These are phyloP conservation scores for Noctua fimbriata DNA, from an alignment of 2,888 invertebrate genomes.

Conservation along the genomic window DNA sequence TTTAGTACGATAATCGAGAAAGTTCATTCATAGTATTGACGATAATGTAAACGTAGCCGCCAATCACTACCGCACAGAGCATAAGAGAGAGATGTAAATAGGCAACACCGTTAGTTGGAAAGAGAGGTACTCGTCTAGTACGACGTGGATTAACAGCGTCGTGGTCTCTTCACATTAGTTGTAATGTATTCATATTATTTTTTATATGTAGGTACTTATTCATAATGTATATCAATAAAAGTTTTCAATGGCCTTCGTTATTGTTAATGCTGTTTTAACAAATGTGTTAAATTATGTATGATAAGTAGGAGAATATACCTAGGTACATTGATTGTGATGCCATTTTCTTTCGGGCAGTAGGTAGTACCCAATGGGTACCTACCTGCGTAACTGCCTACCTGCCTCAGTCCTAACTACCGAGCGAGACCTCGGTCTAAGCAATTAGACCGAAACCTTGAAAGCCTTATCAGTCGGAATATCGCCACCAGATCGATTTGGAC, in stretches of 20 bases:
- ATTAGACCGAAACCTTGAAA: conserved; percentile 43
- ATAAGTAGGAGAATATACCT: too few species aligned
- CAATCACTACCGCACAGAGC: conserved; percentile 84
- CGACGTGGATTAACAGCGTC: conserved; percentile 72
- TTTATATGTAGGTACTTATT: conserved; percentile 4
- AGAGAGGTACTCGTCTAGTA: conserved; percentile 67
- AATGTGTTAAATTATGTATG: background rate
- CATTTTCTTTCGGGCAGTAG: background rate
- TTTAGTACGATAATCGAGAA: conserved; percentile 38
- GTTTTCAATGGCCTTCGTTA: conserved; percentile 44
- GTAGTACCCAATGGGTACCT: too few species aligned
- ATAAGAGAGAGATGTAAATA: conserved; percentile 79
- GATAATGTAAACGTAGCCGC: conserved; percentile 66
- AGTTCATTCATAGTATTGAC: conserved; percentile 60
- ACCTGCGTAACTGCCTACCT: background rate
- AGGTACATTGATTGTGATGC: background rate
- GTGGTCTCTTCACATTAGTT: conserved; percentile 65
- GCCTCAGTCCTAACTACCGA: background rate
- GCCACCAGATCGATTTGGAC: background rate
- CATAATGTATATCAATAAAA: conserved; percentile 3
- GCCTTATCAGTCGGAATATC: conserved; percentile 8
- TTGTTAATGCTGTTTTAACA: background rate
- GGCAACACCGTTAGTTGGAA: conserved; percentile 51
- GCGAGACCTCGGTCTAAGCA: background rate
- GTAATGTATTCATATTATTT: conserved; percentile 9